phyloP scores from a whole-genome alignment of 2,113 vertebrate species.

The Delphinapterus leucas region DNA sequence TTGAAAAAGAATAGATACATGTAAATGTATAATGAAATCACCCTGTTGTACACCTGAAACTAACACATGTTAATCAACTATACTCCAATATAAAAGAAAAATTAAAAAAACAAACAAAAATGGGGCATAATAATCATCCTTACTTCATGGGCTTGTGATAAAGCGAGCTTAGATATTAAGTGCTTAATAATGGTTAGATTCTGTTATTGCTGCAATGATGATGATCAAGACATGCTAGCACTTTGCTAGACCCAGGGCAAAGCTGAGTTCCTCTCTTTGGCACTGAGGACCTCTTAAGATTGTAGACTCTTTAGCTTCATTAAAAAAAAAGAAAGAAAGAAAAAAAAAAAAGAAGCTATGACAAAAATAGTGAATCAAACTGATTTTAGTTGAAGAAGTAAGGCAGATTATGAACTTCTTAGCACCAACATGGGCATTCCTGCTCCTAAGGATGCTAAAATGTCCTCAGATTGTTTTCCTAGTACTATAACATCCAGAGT shows the following conservation, averaged over 20 bases:
- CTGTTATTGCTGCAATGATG: neutral
- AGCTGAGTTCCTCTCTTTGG: neutral
- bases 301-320: neutral
- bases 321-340: neutral
- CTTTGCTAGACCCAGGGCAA: neutral
- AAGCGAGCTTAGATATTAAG: neutral
- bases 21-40: neutral
- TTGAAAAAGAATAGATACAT: neutral
- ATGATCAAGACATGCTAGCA: neutral
- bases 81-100: neutral
- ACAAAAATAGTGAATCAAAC: neutral
- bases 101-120: neutral
- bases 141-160: accelerated
- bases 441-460: neutral
- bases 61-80: neutral
- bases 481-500: neutral
- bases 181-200: too few species aligned
- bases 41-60: neutral
- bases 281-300: neutral
- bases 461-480: neutral
- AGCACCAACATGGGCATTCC: accelerated
- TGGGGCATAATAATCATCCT: too few species aligned
- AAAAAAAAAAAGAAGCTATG: neutral
- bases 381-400: neutral
- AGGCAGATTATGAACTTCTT: neutral